These are phyloP conservation scores for Caenorhabditis sinica DNA, from an alignment of 2,888 invertebrate genomes.

Conservation along the genomic window DNA sequence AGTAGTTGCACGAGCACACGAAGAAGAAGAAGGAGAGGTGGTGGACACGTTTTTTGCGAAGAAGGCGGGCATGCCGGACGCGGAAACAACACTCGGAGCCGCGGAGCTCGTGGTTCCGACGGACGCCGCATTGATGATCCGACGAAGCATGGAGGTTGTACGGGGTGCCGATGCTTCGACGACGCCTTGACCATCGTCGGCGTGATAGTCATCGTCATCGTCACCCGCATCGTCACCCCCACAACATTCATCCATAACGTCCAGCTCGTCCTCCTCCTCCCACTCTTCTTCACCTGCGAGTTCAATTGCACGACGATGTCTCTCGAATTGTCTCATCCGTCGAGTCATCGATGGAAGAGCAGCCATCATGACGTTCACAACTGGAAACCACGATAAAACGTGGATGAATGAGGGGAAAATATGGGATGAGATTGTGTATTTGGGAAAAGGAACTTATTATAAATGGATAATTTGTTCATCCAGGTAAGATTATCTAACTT, in stretches of 20 bases:
- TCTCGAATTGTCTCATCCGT: constrained; percentile 80
- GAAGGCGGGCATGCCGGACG: constrained; percentile 50
- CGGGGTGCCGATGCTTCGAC: constrained; percentile 62
- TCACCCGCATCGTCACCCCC: constrained; percentile 66
- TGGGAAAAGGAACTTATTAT: constrained; percentile 14
- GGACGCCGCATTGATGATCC: constrained; percentile 61
- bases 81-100: constrained; percentile 15
- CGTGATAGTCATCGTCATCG: constrained; percentile 64
- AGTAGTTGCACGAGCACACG: constrained; percentile 54
- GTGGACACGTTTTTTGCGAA: constrained; percentile 39
- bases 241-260: constrained; percentile 49
- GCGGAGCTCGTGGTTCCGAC: constrained; percentile 30
- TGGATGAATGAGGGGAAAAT: constrained; percentile 27
- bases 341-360: constrained; percentile 82
- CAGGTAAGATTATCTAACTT: background rate
- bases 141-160: constrained; percentile 61
- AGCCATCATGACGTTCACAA: constrained; percentile 83
- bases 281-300: constrained; percentile 80
- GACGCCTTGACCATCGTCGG: constrained; percentile 58
- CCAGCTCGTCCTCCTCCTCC: constrained; percentile 66
- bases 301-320: constrained; percentile 80
- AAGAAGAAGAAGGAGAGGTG: constrained; percentile 45
- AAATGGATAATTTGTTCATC: background rate
- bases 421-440: background rate
- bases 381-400: constrained; percentile 69